phyloP scores from a whole-genome alignment of 2,113 vertebrate genomes.

The Uria lomvia region DNA sequence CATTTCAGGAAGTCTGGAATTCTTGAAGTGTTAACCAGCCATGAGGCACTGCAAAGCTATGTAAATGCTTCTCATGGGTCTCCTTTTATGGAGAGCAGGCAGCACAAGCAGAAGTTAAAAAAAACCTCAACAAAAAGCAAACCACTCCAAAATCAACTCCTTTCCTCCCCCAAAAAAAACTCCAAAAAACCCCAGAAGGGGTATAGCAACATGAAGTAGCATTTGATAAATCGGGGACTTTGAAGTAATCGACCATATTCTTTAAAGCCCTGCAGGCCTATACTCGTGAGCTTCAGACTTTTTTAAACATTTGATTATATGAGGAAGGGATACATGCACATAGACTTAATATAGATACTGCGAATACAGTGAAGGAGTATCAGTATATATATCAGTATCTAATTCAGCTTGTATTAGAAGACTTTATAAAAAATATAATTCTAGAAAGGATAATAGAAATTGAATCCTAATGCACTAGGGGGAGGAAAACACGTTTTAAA shows the following conservation, averaged over 20 bases:
- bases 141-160: background rate
- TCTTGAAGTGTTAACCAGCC: background rate
- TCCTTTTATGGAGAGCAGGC: conserved; percentile 2
- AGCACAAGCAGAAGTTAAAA: background rate
- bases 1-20: background rate
- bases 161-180: fast-evolving
- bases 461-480: background rate
- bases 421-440: background rate
- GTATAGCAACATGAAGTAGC: background rate
- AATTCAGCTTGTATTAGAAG: background rate
- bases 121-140: background rate
- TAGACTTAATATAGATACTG: background rate
- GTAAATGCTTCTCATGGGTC: background rate
- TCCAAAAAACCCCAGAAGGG: background rate
- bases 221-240: background rate
- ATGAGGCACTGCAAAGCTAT: background rate
- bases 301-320: background rate
- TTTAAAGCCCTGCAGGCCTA: background rate
- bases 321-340: background rate
- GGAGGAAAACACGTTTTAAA: background rate
- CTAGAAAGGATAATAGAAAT: background rate
- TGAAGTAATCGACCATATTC: background rate
- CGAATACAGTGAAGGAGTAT: background rate
- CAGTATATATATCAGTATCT: too few species aligned
- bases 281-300: background rate